Evolutionary conservation across 53 echinoderm and acorn worm species (phyloP), one percentile per base, ranked within the genome.

Genomic region (Stichopus horrens): DNA sequence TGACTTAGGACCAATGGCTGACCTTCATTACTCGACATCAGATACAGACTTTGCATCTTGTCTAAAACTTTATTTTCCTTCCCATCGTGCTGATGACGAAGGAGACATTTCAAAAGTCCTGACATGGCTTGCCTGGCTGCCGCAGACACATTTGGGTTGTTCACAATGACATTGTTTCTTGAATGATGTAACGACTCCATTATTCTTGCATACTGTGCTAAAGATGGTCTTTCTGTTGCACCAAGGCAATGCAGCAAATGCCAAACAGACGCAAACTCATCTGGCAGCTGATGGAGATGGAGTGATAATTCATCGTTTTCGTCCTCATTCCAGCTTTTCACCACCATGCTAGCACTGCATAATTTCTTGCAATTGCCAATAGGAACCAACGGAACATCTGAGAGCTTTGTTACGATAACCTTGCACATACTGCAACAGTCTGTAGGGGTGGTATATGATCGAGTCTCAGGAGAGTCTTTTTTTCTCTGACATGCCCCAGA

Each of bases 171-270:
- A 67, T 85, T 52, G 56, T 16, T n/a, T 23, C n/a, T 67, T 4
- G 85, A 76, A 16, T 51, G 5, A 8, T 21, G 67, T 6, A 92
- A 63, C n/a, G 68, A 54, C 57, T 73, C 52, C 13, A 92, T 56
- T 85, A 92, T 89, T 52, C 11, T 55, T 13, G 92, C 89, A 89
- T 89, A 89, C 77, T 92, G 92, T 7, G 54, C 53, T 37, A 89
- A 55, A 8, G 92, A 53, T 55, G 92, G 89, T 83, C 55, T 76
- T 18, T 58, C 85, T n/a, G 89, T 92, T 59, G 86, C 86, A 9
- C 92, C 92, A 56, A 92, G 18, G 6, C 85, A 52, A 7, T 23
- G 74, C 23, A 92, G 73, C 4, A 89, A 4, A 57, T 21, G 53
- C 55, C 77, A 68, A 53, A 21, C 76, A 23, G 89, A 74, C 52